Base-by-base conservation (phyloP, 2,888 invertebrate genomes). In the Cataglyphis cursor region DNA sequence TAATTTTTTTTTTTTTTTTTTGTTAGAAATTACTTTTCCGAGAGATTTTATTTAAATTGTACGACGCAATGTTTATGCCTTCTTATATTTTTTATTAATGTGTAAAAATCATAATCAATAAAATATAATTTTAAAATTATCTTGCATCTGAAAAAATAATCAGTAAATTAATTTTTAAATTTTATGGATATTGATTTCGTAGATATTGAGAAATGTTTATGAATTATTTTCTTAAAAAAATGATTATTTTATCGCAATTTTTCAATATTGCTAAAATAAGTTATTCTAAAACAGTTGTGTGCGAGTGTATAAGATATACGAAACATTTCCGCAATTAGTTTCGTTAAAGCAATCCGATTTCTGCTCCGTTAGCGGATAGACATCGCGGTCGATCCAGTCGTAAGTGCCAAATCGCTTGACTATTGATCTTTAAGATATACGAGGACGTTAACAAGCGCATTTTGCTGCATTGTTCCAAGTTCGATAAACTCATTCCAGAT, bases 401-500 rank as follows among this genome's bases (percentile, higher is more conserved):
- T 81, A 35, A 35, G 31, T 35, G 38, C 5, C 21, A 59, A n/a
- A 21, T 57, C 44, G 10, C 10, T 35, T 44, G 21, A 61, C 35
- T 59, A 15, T 74, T 18, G 24, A 78, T 62, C 54, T 76, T 48
- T 21, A 24, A 76, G 12, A 70, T 10, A 0, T 38, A 24, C 24
- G 35, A 61, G 61, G 41, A n/a, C 66, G n/a, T 59, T 81, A 83
- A 83, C 74, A 31, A 74, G 44, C 24, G 38, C 4, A 28, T 31
- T 61, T 73, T 41, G 48, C 12, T 57, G 38, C 8, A 28, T 31
- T 15, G 41, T 28, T 24, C 24, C 44, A 59, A 78, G 10, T 76
- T 68, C 44, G 81, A 75, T 70, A 76, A 82, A 82, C 59, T 68
- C 81, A 74, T 54, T 83, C 74, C 87, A n/a, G 86, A 89, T 88